Conservation (phyloP, 2,797 vertebrate species). For the Coranthus polyacanthus region DNA sequence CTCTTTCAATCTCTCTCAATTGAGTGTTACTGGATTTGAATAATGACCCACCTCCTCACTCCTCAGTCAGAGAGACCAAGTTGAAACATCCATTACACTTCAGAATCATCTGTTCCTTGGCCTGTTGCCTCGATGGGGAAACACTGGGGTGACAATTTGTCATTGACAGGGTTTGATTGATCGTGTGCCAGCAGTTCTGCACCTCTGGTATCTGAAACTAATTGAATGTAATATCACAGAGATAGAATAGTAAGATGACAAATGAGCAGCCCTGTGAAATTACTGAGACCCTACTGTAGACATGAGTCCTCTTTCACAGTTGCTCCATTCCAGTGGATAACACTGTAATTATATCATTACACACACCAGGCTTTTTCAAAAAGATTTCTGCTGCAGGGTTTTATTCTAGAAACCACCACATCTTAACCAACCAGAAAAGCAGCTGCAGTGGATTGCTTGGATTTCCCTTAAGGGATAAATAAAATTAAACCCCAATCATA, state of each 20-base stretch:
- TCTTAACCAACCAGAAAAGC: too few relatives aligned
- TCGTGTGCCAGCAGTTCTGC: constrained; percentile 65
- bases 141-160: constrained; percentile 73
- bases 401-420: too few relatives aligned
- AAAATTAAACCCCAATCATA: too few relatives aligned
- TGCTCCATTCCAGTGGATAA: constrained; percentile 8
- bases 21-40: constrained; percentile 17
- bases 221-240: constrained; percentile 72
- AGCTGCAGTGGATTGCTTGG: too few relatives aligned
- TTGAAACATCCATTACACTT: constrained; percentile 59
- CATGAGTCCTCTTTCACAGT: constrained; percentile 40
- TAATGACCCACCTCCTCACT: constrained; percentile 4
- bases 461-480: too few relatives aligned
- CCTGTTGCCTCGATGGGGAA: constrained; percentile 63
- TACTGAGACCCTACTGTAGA: constrained; percentile 55
- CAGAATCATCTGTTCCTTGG: constrained; percentile 55
- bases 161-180: constrained; percentile 84
- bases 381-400: background rate
- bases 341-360: too few relatives aligned
- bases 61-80: constrained; percentile 13
- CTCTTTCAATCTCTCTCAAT: background rate
- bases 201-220: constrained; percentile 70
- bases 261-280: constrained; percentile 61
- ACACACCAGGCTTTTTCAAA: constrained; percentile 2
- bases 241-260: constrained; percentile 59